Evolutionary conservation across 2,888 invertebrate genomes (phyloP), one percentile per base, ranked within the genome.

Genomic region (Cylloceria caligata): DNA sequence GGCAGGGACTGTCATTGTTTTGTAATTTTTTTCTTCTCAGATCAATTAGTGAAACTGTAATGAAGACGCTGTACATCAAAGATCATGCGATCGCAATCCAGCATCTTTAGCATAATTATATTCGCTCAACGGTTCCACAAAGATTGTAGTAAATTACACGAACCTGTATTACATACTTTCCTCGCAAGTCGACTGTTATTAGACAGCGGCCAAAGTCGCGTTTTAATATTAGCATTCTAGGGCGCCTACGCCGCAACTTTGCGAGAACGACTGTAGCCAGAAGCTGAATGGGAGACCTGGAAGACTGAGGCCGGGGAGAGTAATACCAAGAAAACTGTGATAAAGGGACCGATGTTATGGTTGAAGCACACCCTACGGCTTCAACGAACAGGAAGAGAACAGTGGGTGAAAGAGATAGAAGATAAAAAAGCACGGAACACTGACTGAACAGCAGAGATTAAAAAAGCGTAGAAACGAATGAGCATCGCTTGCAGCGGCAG

Each of bases 401-500:
- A 19, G 19, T 67, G 49, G 49, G 27, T 34, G 30, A 2, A 27
- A 42, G 27, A 52, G 27, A 45, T 62, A 39, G 42, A 24, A 60
- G 39, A 27, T 52, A 49, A 49, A 36, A 69, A 57, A 30, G 39
- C 55, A n/a, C 49, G 34, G 24, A 57, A 55, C 19, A 77, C 57
- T 69, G 75, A 39, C 65, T 49, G 57, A 82, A 71, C 65, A 79
- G 52, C 65, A 80, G 69, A 85, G 87, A 89, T 88, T 89, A 86
- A 88, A 86, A 83, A 79, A 83, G 42, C 39, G 27, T 62, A 83
- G 82, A 87, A 88, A 89, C 87, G 88, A 90, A 90, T 90, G 90
- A 89, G 88, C 88, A 90, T 88, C 74, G 88, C 89, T 89, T 82
- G 83, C 83, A 86, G 88, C 86, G 85, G 83, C 79, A 74, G 65